phyloP scores from a whole-genome alignment of 2,113 vertebrate species.

The Ginglymostoma cirratum region DNA sequence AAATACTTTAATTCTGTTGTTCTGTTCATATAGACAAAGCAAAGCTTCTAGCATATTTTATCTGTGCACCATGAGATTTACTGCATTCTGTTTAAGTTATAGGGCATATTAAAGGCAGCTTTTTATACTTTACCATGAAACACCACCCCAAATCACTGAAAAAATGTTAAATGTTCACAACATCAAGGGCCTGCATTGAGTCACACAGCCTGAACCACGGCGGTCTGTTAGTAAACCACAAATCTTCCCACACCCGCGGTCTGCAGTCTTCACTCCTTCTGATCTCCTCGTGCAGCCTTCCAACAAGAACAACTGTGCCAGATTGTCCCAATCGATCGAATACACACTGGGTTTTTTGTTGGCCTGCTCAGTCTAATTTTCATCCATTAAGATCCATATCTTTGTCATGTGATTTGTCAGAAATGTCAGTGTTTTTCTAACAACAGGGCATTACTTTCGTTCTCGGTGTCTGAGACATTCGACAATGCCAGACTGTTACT shows the following conservation, averaged over 20 bases:
- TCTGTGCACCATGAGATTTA: not conserved
- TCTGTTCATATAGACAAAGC: not conserved
- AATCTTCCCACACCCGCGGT: slow-evolving; percentile 15
- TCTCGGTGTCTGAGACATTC: not conserved
- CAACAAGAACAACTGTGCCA: not conserved
- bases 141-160: not conserved
- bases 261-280: not conserved
- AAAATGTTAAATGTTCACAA: slow-evolving; percentile 11
- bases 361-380: slow-evolving; percentile 5
- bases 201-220: not conserved
- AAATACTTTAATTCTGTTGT: slow-evolving; percentile 8
- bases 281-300: not conserved
- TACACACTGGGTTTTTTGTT: not conserved
- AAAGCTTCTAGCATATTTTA: not conserved
- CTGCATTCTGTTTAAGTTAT: not conserved
- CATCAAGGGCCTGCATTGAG: not conserved
- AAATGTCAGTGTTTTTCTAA: slow-evolving; percentile 1
- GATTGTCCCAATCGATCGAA: not conserved
- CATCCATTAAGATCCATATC: slow-evolving; percentile 29
- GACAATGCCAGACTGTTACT: not conserved
- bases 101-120: not conserved
- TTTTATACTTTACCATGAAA: not conserved
- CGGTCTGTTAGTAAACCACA: not conserved
- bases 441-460: not conserved
- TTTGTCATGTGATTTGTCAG: not conserved